phyloP scores from a whole-genome alignment of 2,797 vertebrate genomes.

The Antrozous pallidus region DNA sequence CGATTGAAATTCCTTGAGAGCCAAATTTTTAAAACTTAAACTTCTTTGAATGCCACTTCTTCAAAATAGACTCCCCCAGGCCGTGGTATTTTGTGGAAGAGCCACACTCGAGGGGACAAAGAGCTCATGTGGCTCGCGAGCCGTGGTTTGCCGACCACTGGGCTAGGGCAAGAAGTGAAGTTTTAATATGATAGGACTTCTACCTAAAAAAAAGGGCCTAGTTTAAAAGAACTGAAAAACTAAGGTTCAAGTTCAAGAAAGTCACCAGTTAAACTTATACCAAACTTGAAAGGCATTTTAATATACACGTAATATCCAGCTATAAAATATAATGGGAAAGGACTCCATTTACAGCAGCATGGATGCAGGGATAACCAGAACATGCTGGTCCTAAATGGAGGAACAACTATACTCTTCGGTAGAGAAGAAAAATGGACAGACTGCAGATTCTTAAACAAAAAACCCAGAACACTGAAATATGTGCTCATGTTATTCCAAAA shows the following conservation, averaged over 20 bases:
- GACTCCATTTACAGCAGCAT: neutral
- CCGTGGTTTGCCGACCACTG: no score
- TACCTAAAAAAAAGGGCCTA: neutral
- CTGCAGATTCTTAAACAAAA: neutral
- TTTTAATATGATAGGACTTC: neutral
- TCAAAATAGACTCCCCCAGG: no score
- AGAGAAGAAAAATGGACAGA: neutral
- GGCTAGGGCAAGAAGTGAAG: no score
- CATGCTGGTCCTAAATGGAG: neutral
- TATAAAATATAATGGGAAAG: neutral
- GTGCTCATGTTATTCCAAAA: neutral
- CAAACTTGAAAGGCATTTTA: neutral
- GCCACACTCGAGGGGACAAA: no score
- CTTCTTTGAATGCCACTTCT: no score
- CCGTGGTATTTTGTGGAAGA: no score
- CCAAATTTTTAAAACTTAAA: no score
- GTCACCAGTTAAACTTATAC: neutral
- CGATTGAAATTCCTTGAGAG: no score
- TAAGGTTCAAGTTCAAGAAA: neutral
- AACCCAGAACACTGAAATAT: neutral
- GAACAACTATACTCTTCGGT: neutral
- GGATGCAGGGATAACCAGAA: neutral
- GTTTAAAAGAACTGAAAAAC: neutral
- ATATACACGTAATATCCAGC: neutral
- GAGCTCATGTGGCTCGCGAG: no score